These are phyloP conservation scores for Heteromurus nitidus DNA, from an alignment of 2,888 invertebrate genomes.

Conservation along the genomic window DNA sequence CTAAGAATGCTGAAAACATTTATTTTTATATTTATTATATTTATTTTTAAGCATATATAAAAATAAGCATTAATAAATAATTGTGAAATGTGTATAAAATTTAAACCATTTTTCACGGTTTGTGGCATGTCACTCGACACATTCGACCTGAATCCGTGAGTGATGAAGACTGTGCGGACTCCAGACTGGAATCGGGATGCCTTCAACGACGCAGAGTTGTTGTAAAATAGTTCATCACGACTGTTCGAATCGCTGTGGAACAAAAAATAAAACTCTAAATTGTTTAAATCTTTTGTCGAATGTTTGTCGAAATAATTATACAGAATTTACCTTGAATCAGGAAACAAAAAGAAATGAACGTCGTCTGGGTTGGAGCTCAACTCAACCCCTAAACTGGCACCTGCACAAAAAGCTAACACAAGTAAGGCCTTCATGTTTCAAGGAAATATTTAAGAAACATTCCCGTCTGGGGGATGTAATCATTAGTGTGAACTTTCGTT, in stretches of 20 bases:
- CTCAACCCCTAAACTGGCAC: too few relatives aligned
- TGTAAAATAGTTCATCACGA: neutral
- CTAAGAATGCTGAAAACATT: slow-evolving; percentile 17
- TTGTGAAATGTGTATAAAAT: neutral
- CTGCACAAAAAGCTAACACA: too few relatives aligned
- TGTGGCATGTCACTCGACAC: slow-evolving; percentile 42
- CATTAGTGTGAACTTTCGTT: too few relatives aligned
- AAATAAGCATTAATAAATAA: neutral
- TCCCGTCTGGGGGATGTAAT: too few relatives aligned
- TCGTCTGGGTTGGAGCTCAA: neutral
- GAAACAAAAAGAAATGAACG: neutral
- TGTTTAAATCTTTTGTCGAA: neutral
- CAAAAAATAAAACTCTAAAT: neutral
- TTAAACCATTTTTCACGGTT: slow-evolving; percentile 37
- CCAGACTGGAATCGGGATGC: neutral
- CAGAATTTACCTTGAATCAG: neutral
- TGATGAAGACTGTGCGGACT: slow-evolving; percentile 13
- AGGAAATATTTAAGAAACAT: too few relatives aligned
- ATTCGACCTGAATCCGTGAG: slow-evolving; percentile 45
- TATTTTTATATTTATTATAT: neutral
- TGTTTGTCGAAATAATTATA: neutral
- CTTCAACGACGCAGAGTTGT: neutral
- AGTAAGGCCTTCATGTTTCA: too few relatives aligned
- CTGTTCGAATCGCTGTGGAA: neutral
- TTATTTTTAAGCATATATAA: neutral